Conservation (phyloP, 1,140 invertebrate species). For the Venustaconcha ellipsiformis region DNA sequence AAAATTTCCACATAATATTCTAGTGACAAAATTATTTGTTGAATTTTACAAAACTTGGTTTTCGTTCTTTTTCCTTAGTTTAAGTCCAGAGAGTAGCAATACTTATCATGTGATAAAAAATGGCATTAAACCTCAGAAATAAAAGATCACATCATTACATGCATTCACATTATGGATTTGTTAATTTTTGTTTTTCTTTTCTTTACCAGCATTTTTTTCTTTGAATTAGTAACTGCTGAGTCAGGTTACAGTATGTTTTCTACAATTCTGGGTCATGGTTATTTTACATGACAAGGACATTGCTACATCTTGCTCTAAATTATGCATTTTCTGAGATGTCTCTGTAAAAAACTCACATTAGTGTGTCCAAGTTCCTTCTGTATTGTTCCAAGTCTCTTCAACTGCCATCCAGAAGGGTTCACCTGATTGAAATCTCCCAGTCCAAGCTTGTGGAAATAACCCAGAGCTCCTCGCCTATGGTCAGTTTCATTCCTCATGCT, state of each 20-base stretch:
- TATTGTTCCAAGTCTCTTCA: constrained; percentile 18
- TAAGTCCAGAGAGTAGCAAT: too few relatives aligned
- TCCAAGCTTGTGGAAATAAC: constrained; percentile 29
- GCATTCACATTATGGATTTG: too few relatives aligned
- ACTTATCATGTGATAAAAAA: too few relatives aligned
- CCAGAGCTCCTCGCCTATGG: constrained; percentile 8
- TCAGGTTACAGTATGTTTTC: too few relatives aligned
- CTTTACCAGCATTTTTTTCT: constrained; percentile 3
- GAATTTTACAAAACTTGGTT: too few relatives aligned
- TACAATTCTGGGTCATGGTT: not conserved
- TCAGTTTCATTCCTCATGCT: constrained; percentile 17
- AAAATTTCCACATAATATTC: too few relatives aligned
- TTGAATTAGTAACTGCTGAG: not conserved
- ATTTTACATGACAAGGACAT: too few relatives aligned
- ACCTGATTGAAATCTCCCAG: constrained; percentile 12
- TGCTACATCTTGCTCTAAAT: not conserved
- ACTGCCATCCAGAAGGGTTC: constrained; percentile 4
- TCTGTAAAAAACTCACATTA: constrained; percentile 16
- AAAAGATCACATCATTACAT: not conserved
- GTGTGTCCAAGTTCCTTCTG: constrained; percentile 19
- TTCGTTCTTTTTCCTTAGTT: too few relatives aligned
- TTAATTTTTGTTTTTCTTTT: not conserved
- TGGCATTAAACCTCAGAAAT: not conserved
- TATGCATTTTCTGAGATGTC: not conserved
- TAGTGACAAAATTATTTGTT: too few relatives aligned